A percentile compares a stretch with the other conserved stretches of the same genome.
These are phyloP conservation scores for Cantharis flavilabris DNA, from an alignment of 2,888 invertebrate species.

Conservation along the genomic window DNA sequence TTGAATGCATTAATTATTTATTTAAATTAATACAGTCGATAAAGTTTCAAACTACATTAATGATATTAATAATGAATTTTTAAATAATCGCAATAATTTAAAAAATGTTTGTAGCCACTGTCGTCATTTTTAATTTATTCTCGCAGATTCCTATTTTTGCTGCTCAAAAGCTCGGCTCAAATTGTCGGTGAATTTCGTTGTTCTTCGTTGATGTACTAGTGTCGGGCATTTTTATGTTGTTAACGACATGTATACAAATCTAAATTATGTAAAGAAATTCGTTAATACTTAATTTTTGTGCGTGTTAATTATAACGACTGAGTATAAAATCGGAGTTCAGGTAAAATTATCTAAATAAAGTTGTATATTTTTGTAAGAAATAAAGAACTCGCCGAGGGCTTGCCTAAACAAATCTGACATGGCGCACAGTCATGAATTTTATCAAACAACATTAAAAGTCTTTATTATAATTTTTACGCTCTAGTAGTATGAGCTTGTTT, in stretches of 20 bases:
- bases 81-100: background rate
- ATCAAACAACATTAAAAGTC: background rate
- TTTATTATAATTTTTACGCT: background rate
- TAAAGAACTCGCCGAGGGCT: conserved; percentile 21
- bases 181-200: background rate
- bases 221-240: conserved; percentile 54
- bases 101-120: background rate
- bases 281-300: conserved; percentile 39
- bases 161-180: background rate
- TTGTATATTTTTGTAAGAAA: background rate
- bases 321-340: conserved; percentile 20
- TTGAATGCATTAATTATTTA: background rate
- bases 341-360: conserved; percentile 8
- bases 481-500: background rate
- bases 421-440: conserved; percentile 37
- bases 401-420: conserved; percentile 40
- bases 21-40: background rate
- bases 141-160: background rate
- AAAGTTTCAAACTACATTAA: background rate
- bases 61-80: too few species aligned
- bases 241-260: conserved; percentile 59
- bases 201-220: background rate
- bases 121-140: background rate
- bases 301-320: conserved; percentile 14
- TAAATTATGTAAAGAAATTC: conserved; percentile 53